phyloP scores from a whole-genome alignment of 2,797 vertebrate genomes.

The Sebastes minor region DNA sequence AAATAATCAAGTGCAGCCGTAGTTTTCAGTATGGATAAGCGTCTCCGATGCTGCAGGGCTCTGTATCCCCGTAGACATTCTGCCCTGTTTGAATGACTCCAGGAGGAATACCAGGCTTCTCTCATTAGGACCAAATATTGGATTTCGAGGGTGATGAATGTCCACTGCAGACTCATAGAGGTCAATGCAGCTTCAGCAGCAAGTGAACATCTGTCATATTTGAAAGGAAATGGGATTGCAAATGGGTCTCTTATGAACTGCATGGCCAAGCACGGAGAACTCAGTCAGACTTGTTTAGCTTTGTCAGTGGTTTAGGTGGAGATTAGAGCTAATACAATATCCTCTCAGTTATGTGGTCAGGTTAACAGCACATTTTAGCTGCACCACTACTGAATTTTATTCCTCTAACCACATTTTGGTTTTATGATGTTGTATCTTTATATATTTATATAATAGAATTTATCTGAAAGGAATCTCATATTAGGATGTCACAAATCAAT shows the following conservation, averaged over 20 bases:
- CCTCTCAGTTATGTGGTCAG: constrained; percentile 1
- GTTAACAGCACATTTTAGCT: constrained; percentile 3
- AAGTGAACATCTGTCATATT: constrained; percentile 69
- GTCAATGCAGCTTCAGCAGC: constrained; percentile 62
- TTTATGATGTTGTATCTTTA: not conserved
- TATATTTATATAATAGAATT: not conserved
- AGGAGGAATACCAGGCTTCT: constrained; percentile 57
- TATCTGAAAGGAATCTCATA: not conserved
- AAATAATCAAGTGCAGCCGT: constrained; percentile 7
- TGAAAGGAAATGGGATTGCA: constrained; percentile 66
- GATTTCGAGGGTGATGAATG: constrained; percentile 74
- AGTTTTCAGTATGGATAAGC: not conserved
- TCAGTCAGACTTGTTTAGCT: constrained; percentile 33
- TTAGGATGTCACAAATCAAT: not conserved
- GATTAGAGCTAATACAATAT: constrained; percentile 21
- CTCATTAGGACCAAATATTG: constrained; percentile 75
- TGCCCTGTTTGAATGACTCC: constrained; percentile 49
- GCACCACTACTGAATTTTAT: not conserved
- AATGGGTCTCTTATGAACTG: constrained; percentile 60
- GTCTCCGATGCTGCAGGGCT: constrained; percentile 2
- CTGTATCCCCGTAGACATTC: constrained; percentile 19
- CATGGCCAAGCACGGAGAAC: constrained; percentile 27
- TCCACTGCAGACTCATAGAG: constrained; percentile 60
- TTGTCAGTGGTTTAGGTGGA: constrained; percentile 21
- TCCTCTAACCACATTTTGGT: not conserved